A percentile compares a stretch with the other conserved stretches of the same genome.
Evolutionary conservation across 2,113 vertebrate genomes (phyloP).

Genomic region (Poeciliopsis prolifica): DNA sequence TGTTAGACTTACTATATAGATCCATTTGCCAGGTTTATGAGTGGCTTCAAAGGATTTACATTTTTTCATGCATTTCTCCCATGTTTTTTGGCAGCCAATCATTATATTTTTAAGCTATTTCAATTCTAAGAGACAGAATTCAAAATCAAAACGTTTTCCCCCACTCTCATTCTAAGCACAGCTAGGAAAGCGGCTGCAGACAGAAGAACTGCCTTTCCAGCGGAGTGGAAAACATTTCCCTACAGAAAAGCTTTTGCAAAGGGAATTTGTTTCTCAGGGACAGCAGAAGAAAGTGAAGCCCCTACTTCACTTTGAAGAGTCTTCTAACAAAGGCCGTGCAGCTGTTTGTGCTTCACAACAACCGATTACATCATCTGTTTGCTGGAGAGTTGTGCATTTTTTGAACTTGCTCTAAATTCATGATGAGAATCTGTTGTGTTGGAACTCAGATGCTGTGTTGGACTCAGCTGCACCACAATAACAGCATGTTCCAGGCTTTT

Average conservation of each 20-base stretch:
- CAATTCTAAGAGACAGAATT: not conserved
- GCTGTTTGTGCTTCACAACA: slow-evolving; percentile 32
- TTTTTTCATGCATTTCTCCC: not conserved
- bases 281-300: slow-evolving; percentile 8
- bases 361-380: slow-evolving; percentile 37
- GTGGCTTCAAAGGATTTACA: not conserved
- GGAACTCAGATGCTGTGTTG: not conserved
- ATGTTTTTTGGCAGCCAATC: not conserved
- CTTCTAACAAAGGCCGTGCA: slow-evolving; percentile 41
- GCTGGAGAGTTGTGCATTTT: slow-evolving; percentile 13
- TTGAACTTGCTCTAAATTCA: slow-evolving; percentile 11
- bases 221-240: slow-evolving; percentile 31
- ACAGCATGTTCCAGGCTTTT: not conserved
- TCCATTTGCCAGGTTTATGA: not conserved
- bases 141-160: slow-evolving; percentile 19
- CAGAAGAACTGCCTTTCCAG: slow-evolving; percentile 27
- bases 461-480: no score
- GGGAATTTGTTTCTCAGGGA: slow-evolving; percentile 27
- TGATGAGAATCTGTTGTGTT: slow-evolving; percentile 23
- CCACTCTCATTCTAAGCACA: slow-evolving; percentile 8
- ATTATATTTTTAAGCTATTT: not conserved
- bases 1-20: not conserved
- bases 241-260: slow-evolving; percentile 42
- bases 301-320: slow-evolving; percentile 44
- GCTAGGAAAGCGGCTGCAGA: slow-evolving; percentile 20